Evolutionary conservation across 2,888 invertebrate genomes (phyloP), one percentile per base, ranked within the genome.

Genomic region (Parelbella ahira): DNA sequence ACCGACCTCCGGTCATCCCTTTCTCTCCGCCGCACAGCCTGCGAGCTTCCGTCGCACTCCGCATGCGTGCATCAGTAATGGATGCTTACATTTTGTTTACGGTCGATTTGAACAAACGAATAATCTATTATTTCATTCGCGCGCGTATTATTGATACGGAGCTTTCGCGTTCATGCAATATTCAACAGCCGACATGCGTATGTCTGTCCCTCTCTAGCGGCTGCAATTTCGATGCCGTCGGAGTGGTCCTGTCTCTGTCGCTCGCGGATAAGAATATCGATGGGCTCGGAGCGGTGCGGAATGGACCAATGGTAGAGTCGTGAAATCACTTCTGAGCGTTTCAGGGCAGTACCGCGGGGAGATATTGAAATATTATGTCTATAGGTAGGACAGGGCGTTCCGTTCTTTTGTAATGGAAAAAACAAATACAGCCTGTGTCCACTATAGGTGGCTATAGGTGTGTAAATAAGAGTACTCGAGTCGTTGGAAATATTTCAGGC

Each of bases 121-220:
- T 86, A 82, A 86, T 86, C 87, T 84, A 87, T 87, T 87, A 86
- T 87, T 87, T 86, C 87, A 86, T 86, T 87, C 87, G 83, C 80
- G 72, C 87, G 66, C 84, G 78, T 82, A 86, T 86, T 87, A 86
- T 86, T 86, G 84, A 86, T 86, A 86, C 74, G 71, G 63, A 63
- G 68, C 74, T 75, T 72, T 76, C 76, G 64, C 66, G 64, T 65
- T 73, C 78, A 82, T 84, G 64, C 81, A 86, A 79, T 75, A 84
- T 86, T 83, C 64, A 83, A 60, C 51, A 44, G 50, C 57, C 49
- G 53, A 73, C 60, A 65, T 58, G 68, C 54, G 33, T 64, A 57
- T 48, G 47, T 21, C 48, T 41, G 27, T 86, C 83, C 64, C 74
- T 25, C 32, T 86, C 58, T 32, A 8, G 38, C 66, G 20, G 36